Percentiles rank a stretch among this genome's conserved stretches.
These are phyloP conservation scores for Schizopygopsis malacanthus DNA, from an alignment of 2,797 vertebrate species.

Conservation along the genomic window DNA sequence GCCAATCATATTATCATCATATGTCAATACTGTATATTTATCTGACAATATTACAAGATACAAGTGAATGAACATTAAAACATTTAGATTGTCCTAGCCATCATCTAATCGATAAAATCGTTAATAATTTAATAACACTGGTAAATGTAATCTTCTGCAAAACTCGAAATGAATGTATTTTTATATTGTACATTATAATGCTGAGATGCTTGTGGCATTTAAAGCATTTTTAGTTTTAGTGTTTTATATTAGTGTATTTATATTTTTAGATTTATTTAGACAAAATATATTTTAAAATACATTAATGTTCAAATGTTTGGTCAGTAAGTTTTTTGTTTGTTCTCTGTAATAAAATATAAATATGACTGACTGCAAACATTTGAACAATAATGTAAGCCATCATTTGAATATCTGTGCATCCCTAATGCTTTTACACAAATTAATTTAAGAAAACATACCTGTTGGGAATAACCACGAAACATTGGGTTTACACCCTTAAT, in stretches of 20 bases:
- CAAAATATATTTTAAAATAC: not conserved
- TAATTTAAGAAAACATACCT: conserved; percentile 78
- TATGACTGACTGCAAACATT: not conserved
- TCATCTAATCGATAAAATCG: not conserved
- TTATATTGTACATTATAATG: not conserved
- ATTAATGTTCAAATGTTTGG: not conserved
- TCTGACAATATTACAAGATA: too few species aligned
- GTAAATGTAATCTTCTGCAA: not conserved
- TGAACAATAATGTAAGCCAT: not conserved
- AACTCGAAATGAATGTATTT: not conserved
- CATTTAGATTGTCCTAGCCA: not conserved
- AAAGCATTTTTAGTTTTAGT: not conserved
- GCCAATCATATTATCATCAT: too few species aligned
- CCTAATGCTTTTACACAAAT: not conserved
- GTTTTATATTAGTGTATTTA: not conserved
- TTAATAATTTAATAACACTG: not conserved
- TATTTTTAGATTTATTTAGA: not conserved
- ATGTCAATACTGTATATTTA: not conserved
- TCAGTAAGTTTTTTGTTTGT: not conserved
- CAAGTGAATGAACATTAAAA: not conserved
- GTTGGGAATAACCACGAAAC: conserved; percentile 97
- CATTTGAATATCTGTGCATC: not conserved
- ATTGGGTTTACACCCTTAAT: conserved; percentile 98
- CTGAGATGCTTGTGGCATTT: not conserved
- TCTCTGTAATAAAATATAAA: not conserved